These are phyloP conservation scores for Clamator glandarius DNA, from an alignment of 2,797 vertebrate species.

Conservation along the genomic window DNA sequence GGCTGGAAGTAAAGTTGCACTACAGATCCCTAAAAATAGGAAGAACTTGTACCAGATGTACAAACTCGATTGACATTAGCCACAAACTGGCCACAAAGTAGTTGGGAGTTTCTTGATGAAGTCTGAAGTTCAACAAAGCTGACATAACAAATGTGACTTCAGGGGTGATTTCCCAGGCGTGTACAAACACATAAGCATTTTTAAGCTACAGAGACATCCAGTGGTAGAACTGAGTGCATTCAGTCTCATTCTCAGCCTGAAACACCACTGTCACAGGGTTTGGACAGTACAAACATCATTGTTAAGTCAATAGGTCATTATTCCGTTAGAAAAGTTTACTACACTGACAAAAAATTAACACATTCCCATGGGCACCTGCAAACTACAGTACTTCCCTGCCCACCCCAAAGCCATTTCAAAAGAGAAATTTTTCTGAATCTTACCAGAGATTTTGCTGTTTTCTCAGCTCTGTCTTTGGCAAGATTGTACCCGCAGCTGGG, in stretches of 20 bases:
- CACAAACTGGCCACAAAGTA: background rate
- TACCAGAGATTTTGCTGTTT: slow-evolving; percentile 74
- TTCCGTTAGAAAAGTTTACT: background rate
- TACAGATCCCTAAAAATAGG: slow-evolving; percentile 12
- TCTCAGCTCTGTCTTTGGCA: slow-evolving; percentile 84
- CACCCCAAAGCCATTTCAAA: background rate
- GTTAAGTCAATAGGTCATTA: background rate
- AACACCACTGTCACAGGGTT: background rate
- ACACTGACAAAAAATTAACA: background rate
- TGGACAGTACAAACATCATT: background rate
- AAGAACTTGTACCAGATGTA: background rate
- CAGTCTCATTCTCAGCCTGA: background rate
- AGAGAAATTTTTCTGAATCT: background rate
- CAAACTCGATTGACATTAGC: background rate
- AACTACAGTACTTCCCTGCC: background rate
- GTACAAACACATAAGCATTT: background rate
- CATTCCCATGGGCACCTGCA: background rate
- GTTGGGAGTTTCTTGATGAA: slow-evolving; percentile 20
- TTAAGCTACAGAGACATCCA: slow-evolving; percentile 48
- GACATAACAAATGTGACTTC: background rate
- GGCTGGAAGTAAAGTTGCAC: background rate
- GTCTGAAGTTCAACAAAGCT: slow-evolving; percentile 16
- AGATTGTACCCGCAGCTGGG: slow-evolving; percentile 93
- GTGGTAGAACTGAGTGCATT: background rate
- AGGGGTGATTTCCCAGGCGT: background rate